phyloP scores from a whole-genome alignment of 2,113 vertebrate genomes.

The Emydocephalus ijimae region DNA sequence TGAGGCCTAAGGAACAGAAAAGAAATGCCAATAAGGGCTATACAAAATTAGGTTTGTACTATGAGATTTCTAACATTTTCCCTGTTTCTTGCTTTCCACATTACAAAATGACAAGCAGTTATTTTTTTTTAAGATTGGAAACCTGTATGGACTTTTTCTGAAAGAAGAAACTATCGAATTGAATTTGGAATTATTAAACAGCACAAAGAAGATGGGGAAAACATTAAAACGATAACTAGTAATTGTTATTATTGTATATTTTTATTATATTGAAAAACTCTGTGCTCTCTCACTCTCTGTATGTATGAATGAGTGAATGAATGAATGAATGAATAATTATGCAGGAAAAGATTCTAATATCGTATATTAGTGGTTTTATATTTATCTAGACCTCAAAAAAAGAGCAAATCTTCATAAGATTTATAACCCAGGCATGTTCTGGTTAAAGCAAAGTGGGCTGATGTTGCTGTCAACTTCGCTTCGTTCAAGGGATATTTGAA shows the following conservation, averaged over 20 bases:
- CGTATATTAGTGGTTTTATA: not conserved
- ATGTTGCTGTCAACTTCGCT: not conserved
- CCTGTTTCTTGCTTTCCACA: not conserved
- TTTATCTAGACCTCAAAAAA: not conserved
- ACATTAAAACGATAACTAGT: not conserved
- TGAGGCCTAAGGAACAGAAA: conserved; percentile 76
- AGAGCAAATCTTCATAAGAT: no score
- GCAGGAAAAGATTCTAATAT: not conserved
- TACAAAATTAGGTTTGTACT: not conserved
- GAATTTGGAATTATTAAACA: not conserved
- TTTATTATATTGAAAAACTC: not conserved
- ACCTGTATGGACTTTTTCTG: not conserved
- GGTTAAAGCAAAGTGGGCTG: not conserved
- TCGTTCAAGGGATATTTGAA: not conserved
- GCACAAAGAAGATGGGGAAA: not conserved
- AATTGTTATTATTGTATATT: not conserved
- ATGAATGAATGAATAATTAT: not conserved
- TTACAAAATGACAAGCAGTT: not conserved
- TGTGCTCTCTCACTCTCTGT: not conserved
- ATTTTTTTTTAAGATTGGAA: not conserved
- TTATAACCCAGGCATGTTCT: not conserved
- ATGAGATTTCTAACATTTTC: conserved; percentile 2
- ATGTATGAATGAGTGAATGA: not conserved
- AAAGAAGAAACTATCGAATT: not conserved
- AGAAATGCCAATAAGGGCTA: conserved; percentile 5